Evolutionary conservation across 2,113 vertebrate species (phyloP).

Genomic region (Epinephelus cyanopodus): DNA sequence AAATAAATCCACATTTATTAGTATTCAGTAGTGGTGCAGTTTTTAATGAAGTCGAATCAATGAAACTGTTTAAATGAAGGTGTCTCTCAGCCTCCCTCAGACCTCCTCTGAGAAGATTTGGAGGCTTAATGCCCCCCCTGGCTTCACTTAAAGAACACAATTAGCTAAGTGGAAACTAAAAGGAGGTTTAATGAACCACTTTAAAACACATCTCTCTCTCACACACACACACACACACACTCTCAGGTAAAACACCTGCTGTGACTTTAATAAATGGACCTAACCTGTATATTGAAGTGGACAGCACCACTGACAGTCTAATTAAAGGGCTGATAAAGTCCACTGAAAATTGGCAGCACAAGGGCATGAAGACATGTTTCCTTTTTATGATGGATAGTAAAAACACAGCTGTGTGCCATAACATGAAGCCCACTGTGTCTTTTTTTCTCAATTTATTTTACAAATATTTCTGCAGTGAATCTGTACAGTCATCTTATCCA

Average conservation of each 20-base stretch:
- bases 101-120: conserved; percentile 1
- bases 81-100: neutral
- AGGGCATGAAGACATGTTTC: neutral
- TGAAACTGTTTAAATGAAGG: neutral
- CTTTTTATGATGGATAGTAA: neutral
- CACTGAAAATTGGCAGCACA: neutral
- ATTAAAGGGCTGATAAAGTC: neutral
- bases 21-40: neutral
- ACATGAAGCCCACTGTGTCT: neutral
- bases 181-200: conserved; percentile 10
- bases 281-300: neutral
- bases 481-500: neutral
- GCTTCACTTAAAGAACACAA: conserved; percentile 24
- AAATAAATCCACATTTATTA: neutral
- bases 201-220: neutral
- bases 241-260: conserved; percentile 54
- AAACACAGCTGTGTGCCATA: neutral
- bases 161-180: neutral
- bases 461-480: neutral
- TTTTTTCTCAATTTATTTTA: too few relatives aligned
- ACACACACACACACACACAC: neutral
- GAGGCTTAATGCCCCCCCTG: neutral
- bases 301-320: neutral
- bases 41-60: neutral
- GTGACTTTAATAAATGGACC: neutral